These are phyloP conservation scores for Embidobia sp. DNA, from an alignment of 2,888 invertebrate genomes.

Conservation along the genomic window DNA sequence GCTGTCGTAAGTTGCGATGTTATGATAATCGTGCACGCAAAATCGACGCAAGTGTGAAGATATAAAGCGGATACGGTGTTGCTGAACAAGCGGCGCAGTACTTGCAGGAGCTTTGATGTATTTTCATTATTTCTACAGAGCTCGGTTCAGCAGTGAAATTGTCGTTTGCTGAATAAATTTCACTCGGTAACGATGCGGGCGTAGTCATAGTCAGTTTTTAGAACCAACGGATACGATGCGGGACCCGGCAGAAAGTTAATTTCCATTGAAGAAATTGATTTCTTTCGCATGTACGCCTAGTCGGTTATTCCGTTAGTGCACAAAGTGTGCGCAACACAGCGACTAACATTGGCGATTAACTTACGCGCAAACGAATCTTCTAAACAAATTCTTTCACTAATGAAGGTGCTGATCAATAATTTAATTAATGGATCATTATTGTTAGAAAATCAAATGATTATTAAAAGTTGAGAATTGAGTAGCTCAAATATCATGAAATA, in stretches of 20 bases:
- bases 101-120: conserved; percentile 50
- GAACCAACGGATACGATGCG: conserved; percentile 54
- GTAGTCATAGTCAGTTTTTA: conserved; percentile 56
- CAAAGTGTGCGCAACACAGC: background rate
- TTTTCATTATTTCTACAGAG: conserved; percentile 55
- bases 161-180: conserved; percentile 63
- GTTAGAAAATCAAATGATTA: too few relatives aligned
- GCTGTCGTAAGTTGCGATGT: too few relatives aligned
- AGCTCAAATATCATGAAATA: too few relatives aligned
- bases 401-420: too few relatives aligned
- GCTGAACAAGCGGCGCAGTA: conserved; percentile 21
- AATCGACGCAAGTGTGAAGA: conserved; percentile 32
- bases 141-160: conserved; percentile 50
- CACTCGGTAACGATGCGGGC: conserved; percentile 60
- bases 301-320: conserved; percentile 26
- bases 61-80: conserved; percentile 29
- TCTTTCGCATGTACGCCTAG: conserved; percentile 26
- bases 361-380: background rate
- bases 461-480: too few relatives aligned
- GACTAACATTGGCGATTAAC: conserved; percentile 25
- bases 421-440: too few relatives aligned
- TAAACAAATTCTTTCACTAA: too few relatives aligned
- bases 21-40: too few relatives aligned
- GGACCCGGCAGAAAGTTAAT: conserved; percentile 64
- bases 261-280: conserved; percentile 64